Percentiles rank a stretch among this genome's conserved stretches.
Conservation (phyloP, 2,888 invertebrate species). For the Desoria tigrina region DNA sequence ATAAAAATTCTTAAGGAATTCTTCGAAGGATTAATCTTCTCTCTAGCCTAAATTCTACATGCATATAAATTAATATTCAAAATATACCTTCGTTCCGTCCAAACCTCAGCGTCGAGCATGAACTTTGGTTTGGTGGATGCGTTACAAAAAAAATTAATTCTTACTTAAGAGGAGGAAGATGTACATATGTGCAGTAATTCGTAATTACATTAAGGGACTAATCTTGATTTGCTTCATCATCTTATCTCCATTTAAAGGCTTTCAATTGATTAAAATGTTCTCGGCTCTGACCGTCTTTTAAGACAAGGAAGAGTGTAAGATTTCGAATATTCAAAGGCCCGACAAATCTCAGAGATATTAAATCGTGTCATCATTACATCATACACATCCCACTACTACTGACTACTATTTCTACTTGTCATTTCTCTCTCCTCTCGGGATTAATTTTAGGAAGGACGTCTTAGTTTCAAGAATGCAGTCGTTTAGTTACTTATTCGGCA, state of each 20-base stretch:
- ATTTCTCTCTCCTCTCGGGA: too few relatives aligned
- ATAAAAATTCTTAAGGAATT: background rate
- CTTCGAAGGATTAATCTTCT: background rate
- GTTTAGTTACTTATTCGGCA: too few relatives aligned
- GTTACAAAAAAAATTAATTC: too few relatives aligned
- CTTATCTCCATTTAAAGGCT: background rate
- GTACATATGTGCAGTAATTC: background rate
- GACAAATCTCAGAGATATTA: slow-evolving; percentile 10
- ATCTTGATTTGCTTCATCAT: slow-evolving; percentile 17
- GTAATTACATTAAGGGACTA: background rate
- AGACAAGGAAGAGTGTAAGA: background rate
- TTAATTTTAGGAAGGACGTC: too few relatives aligned
- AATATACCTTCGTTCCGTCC: too few relatives aligned
- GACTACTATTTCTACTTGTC: too few relatives aligned
- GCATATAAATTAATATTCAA: too few relatives aligned
- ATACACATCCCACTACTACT: background rate
- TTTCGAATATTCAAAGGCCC: slow-evolving; percentile 12
- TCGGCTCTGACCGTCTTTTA: too few relatives aligned
- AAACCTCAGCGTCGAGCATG: too few relatives aligned
- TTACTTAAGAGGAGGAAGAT: background rate
- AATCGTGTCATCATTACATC: slow-evolving; percentile 5
- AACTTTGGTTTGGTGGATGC: too few relatives aligned
- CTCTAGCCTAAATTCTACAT: background rate
- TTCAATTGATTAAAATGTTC: slow-evolving; percentile 15
- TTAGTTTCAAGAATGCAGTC: too few relatives aligned